Evolutionary conservation across 1,140 invertebrate species (phyloP), one percentile per base, ranked within the genome.

Genomic region (Leptopilina boulardi): DNA sequence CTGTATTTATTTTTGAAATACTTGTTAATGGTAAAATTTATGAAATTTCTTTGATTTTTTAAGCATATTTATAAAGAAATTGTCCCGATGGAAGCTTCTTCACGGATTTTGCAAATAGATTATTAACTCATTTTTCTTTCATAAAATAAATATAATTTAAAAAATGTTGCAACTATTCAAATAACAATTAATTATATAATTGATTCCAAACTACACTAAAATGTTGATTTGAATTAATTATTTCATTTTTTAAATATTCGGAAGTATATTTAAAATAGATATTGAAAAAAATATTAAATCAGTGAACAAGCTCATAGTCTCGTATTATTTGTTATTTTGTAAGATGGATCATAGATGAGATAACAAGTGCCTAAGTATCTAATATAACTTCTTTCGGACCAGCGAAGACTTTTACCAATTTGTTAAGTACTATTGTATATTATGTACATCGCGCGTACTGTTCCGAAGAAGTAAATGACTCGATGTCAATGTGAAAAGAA

Each of bases 291-390:
- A 51, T 5, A n/a, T 66, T 30, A 66, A 66, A 66, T 66, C 59
- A 66, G 59, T 30, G 59, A 66, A 66, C 10, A 66, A 66, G 59
- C 59, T 66, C 13, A 30, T 30, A 34, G 13, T n/a, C 26, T 30
- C 2, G 30, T 78, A 70, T 74, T 75, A 71, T 77, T 79, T 74
- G 59, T 66, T 76, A 73, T 71, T 84, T 86, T 79, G 71, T 84
- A 79, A 83, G 82, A 87, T 84, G 83, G 85, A 86, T 89, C 87
- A 84, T 83, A 89, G 85, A 87, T 82, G 83, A 88, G 82, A 89
- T 87, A 90, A 89, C 89, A 91, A 91, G 90, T 91, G 89, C 90
- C 90, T 91, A 91, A 88, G 87, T 90, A 91, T 88, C 86, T 87
- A 87, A 87, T 89, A 74, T 78, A 83, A 89, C 89, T 89, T 91